phyloP scores from a whole-genome alignment of 1,140 invertebrate genomes.

The Camponotus vicinus region DNA sequence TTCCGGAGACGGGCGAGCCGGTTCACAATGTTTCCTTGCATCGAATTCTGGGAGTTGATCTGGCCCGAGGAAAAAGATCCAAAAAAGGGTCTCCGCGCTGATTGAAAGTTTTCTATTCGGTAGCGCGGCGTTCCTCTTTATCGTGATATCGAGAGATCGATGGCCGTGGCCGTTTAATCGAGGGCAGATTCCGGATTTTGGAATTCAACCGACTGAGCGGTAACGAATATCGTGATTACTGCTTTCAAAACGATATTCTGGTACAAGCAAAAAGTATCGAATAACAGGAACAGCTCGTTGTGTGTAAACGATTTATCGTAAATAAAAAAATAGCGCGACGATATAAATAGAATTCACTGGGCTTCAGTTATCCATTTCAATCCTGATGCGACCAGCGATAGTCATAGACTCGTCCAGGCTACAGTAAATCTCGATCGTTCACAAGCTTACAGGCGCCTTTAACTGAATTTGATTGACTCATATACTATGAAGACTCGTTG shows the following conservation, averaged over 20 bases:
- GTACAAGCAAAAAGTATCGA: conserved; percentile 19
- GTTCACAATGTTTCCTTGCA: conserved; percentile 79
- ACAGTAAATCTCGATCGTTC: neutral
- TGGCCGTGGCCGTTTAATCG: conserved; percentile 32
- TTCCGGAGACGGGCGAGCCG: conserved; percentile 70
- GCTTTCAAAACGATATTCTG: conserved; percentile 8
- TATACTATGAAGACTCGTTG: neutral
- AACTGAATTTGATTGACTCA: conserved; percentile 9
- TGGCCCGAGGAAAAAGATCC: conserved; percentile 60
- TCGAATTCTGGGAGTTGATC: conserved; percentile 67
- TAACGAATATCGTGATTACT: conserved; percentile 44
- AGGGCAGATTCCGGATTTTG: conserved; percentile 41
- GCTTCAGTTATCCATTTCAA: neutral
- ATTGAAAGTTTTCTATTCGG: conserved; percentile 66
- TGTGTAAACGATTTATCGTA: conserved; percentile 15
- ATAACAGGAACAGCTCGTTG: neutral
- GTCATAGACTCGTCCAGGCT: neutral
- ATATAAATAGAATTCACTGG: neutral
- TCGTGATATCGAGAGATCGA: conserved; percentile 52
- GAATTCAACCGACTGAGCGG: conserved; percentile 12
- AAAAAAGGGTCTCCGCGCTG: conserved; percentile 37
- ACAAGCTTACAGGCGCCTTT: neutral
- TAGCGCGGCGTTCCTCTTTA: conserved; percentile 42
- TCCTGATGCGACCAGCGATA: neutral
- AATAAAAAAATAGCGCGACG: neutral